Evolutionary conservation across 2,888 invertebrate genomes (phyloP), one percentile per base, ranked within the genome.

Genomic region (Brachyopa scutellaris): DNA sequence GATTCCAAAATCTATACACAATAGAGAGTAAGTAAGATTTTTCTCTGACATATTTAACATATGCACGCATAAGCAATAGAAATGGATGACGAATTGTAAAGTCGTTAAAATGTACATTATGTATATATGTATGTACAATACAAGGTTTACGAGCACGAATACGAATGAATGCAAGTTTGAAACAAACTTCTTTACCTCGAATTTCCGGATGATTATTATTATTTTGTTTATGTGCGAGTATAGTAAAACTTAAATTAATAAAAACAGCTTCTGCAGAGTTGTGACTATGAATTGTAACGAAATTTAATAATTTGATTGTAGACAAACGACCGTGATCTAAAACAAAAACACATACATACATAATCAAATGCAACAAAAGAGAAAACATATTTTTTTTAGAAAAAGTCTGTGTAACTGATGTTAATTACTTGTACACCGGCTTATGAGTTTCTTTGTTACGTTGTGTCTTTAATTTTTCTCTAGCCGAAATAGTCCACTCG

Each of bases 321-420:
- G 36, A 33, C 59, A 70, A 51, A 45, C 21, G 73, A 29, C 73
- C 73, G 21, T 73, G 73, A 73, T 73, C 55, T 55, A 64, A 73
- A 55, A 69, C 53, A 19, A 21, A 2, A 47, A 29, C n/a, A n/a
- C 26, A 26, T 5, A 26, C 26, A 26, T 5, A 6, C 3, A 26
- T 11, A 21, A 31, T 49, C 45, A 31, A 40, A 17, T 42, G 51
- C 31, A 51, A 23, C 51, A 31, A 59, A 70, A 61, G 70, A 70
- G 59, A 70, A 59, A 70, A 38, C 26, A 33, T 21, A 33, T 45
- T 33, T 26, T n/a, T 36, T 31, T 23, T 40, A 9, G 2, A 51
- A 40, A 69, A 69, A 38, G 13, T 8, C 38, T 64, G 11, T 40
- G 53, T 66, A 51, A 69, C 23, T 23, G 11, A 33, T 33, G 57